These are phyloP conservation scores for Helicolenus hilgendorfi DNA, from an alignment of 2,797 vertebrate species.

Conservation along the genomic window DNA sequence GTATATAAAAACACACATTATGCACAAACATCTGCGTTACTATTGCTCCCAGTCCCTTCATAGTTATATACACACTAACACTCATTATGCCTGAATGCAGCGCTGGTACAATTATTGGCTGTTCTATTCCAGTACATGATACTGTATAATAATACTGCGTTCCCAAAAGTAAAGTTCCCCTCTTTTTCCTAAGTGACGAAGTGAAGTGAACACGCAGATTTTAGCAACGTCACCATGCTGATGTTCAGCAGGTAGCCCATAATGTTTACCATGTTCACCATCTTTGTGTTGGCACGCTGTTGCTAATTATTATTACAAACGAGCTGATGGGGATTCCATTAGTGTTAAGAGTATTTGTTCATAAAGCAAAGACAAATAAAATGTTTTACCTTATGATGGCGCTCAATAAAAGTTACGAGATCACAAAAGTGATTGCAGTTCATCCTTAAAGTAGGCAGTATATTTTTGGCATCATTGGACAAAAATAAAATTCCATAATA, in stretches of 20 bases:
- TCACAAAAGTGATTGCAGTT: not conserved
- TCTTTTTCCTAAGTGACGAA: not conserved
- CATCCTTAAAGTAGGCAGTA: not conserved
- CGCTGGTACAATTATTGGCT: not conserved
- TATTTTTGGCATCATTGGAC: not conserved
- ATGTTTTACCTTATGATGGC: not conserved
- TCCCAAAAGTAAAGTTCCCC: not conserved
- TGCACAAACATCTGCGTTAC: constrained; percentile 6
- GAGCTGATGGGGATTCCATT: too few species aligned
- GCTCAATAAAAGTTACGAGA: not conserved
- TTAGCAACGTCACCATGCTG: not conserved
- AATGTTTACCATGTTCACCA: not conserved
- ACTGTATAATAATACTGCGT: not conserved
- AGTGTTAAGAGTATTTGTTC: not conserved
- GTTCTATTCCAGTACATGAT: not conserved
- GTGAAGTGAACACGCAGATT: not conserved
- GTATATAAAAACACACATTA: not conserved
- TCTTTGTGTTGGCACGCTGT: not conserved
- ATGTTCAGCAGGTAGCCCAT: not conserved
- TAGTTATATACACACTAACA: not conserved
- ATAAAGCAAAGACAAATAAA: not conserved
- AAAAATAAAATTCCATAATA: too few species aligned
- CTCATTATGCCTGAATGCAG: not conserved
- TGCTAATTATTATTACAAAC: too few species aligned
- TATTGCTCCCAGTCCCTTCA: not conserved